phyloP scores from a whole-genome alignment of 2,797 vertebrate genomes.

The Smutsia temminckii region DNA sequence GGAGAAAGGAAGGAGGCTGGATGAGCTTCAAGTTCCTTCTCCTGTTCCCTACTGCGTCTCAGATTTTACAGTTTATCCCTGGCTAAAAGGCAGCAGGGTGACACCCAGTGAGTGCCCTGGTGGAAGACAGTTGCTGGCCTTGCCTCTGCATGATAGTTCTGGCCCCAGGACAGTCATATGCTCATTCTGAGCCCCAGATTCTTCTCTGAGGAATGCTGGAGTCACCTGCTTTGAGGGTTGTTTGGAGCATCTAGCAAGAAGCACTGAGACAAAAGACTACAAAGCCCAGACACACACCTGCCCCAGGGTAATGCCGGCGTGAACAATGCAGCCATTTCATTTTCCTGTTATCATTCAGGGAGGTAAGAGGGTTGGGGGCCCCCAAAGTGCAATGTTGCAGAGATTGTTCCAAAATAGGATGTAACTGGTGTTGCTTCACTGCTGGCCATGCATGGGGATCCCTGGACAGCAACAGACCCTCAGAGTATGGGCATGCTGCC shows the following conservation, averaged over 20 bases:
- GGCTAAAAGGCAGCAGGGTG: neutral
- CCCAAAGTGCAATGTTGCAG: constrained; percentile 69
- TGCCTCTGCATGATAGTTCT: neutral
- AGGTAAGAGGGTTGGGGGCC: constrained; percentile 62
- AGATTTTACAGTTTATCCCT: neutral
- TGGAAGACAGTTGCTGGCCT: neutral
- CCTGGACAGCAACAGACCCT: constrained; percentile 49
- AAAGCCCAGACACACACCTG: neutral
- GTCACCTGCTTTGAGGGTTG: neutral
- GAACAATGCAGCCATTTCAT: constrained; percentile 20
- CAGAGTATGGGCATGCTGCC: neutral
- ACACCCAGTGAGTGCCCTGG: neutral
- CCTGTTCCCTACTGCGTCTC: neutral
- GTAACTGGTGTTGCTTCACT: neutral
- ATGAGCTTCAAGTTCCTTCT: neutral
- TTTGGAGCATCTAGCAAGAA: constrained; percentile 24
- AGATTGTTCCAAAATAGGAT: constrained; percentile 64
- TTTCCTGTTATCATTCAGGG: constrained; percentile 35
- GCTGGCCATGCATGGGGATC: neutral
- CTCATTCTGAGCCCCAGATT: neutral
- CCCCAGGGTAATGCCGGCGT: fast-evolving
- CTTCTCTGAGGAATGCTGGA: constrained; percentile 18
- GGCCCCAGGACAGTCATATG: neutral
- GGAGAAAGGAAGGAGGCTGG: neutral
- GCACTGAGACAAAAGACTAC: constrained; percentile 36